A percentile compares a stretch with the other conserved stretches of the same genome.
Evolutionary conservation across 2,888 invertebrate genomes (phyloP).

Genomic region (Drosophila mimetica): DNA sequence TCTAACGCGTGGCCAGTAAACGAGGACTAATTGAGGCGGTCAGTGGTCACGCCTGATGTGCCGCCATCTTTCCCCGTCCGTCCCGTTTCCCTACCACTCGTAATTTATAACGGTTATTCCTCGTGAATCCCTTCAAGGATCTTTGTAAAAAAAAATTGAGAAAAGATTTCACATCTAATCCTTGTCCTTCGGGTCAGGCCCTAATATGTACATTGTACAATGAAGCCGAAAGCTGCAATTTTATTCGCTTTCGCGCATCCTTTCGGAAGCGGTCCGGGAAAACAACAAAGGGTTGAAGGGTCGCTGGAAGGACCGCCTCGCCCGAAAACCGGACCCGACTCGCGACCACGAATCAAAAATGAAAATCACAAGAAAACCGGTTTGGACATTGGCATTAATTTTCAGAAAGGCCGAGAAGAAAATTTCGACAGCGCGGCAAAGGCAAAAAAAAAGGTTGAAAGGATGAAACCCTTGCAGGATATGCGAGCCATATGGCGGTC

Average conservation of each 20-base stretch:
- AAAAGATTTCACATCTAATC: constrained; percentile 64
- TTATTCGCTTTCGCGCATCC: constrained; percentile 67
- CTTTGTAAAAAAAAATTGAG: constrained; percentile 45
- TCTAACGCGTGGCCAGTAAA: constrained; percentile 55
- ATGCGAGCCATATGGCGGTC: constrained; percentile 67
- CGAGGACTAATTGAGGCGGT: constrained; percentile 47
- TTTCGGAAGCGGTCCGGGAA: constrained; percentile 30
- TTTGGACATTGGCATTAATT: constrained; percentile 78
- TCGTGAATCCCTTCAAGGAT: constrained; percentile 23
- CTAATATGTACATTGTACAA: constrained; percentile 27
- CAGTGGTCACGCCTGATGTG: constrained; percentile 24
- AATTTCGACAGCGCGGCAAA: constrained; percentile 52
- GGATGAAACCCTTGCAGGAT: constrained; percentile 62
- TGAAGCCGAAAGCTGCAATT: constrained; percentile 68
- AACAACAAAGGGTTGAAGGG: constrained; percentile 73
- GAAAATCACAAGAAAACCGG: constrained; percentile 71
- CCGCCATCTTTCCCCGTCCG: constrained; percentile 29
- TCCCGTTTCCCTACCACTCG: neutral
- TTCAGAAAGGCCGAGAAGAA: constrained; percentile 69
- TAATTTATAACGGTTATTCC: constrained; percentile 71
- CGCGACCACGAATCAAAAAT: constrained; percentile 64
- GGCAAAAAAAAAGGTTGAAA: constrained; percentile 52
- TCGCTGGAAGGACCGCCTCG: constrained; percentile 54
- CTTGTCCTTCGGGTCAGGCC: constrained; percentile 39
- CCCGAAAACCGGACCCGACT: constrained; percentile 74